Percentiles rank a stretch among this genome's conserved stretches.
These are phyloP conservation scores for Stegana nigrithorax DNA, from an alignment of 2,888 invertebrate genomes.

Conservation along the genomic window DNA sequence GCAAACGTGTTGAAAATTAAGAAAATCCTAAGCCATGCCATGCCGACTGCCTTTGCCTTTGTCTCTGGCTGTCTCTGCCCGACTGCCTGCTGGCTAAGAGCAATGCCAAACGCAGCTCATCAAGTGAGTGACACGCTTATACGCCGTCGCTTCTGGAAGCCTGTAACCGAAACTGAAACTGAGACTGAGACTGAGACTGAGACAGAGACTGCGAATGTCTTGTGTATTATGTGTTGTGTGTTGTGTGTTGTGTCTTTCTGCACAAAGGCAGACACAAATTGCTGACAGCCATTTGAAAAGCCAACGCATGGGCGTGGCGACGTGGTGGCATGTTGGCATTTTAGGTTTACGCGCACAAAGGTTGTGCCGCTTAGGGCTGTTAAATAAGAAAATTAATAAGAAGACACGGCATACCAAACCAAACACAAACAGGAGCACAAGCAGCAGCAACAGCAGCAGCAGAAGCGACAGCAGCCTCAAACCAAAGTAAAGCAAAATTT, in stretches of 20 bases:
- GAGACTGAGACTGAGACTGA: too few relatives aligned
- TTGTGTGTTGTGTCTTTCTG: slow-evolving; percentile 4
- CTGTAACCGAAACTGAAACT: slow-evolving; percentile 40
- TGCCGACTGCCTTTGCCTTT: slow-evolving; percentile 4
- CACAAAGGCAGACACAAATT: slow-evolving; percentile 18
- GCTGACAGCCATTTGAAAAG: slow-evolving; percentile 35
- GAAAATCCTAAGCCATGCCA: slow-evolving; percentile 47
- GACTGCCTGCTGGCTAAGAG: slow-evolving; percentile 25
- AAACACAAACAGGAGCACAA: neutral
- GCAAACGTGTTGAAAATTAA: slow-evolving; percentile 58
- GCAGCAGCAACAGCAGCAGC: neutral
- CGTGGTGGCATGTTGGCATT: too few relatives aligned
- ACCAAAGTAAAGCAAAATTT: neutral
- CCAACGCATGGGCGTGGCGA: too few relatives aligned
- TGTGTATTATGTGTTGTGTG: too few relatives aligned
- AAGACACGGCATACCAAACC: neutral
- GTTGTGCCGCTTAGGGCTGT: too few relatives aligned
- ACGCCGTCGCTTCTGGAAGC: slow-evolving; percentile 50
- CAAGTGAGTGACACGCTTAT: too few relatives aligned
- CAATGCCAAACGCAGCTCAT: too few relatives aligned
- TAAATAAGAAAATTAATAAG: neutral
- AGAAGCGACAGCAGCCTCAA: neutral
- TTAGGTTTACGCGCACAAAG: neutral
- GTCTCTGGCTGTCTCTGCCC: slow-evolving; percentile 12
- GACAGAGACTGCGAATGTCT: too few relatives aligned